Base-by-base conservation (phyloP, 2,888 invertebrate species). In the Coenonympha glycerion region DNA sequence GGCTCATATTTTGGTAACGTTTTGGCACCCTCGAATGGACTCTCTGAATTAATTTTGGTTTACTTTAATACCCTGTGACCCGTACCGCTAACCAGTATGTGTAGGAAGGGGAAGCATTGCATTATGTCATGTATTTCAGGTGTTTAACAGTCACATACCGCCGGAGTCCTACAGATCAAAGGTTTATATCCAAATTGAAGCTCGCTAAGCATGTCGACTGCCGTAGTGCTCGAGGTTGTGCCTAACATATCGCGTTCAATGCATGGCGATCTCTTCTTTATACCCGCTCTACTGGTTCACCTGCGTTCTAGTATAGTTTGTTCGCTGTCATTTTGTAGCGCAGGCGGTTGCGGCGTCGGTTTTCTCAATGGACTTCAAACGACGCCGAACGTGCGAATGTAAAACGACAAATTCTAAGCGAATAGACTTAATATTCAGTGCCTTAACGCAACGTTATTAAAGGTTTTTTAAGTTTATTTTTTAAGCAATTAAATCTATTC, bases 61-160 rank as follows among this genome's bases (percentile, higher is more conserved):
- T 15, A 39, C 24, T 15, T 22, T 15, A 22, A 37, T 24, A 39
- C 24, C 39, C 19, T 30, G 42, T 42, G 21, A 30, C 45, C 22
- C 16, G 21, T 34, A 16, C 13, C 41, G 49, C 56, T 54, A 53
- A 54, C 51, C 52, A 44, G 28, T 34, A 2, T 53, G 44, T 53
- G 41, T 39, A 37, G 36, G 59, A 71, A 67, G 69, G 71, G 71
- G 68, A 76, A 73, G 75, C 76, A 82, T 79, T 82, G 80, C 82
- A 84, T 82, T 80, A 72, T 84, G 71, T 82, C 73, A 73, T 86
- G 83, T 84, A 90, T 92, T 93, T 83, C 91, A 95, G 95, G 95
- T 95, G 83, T 95, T 95, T 91, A 96, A 95, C 92, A 95, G 94
- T 91, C 96, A 96, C 91, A 94, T 94, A 91, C 92, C 94, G 89